These are phyloP conservation scores for Peromyscus californicus DNA, from an alignment of 2,113 vertebrate genomes.

Conservation along the genomic window DNA sequence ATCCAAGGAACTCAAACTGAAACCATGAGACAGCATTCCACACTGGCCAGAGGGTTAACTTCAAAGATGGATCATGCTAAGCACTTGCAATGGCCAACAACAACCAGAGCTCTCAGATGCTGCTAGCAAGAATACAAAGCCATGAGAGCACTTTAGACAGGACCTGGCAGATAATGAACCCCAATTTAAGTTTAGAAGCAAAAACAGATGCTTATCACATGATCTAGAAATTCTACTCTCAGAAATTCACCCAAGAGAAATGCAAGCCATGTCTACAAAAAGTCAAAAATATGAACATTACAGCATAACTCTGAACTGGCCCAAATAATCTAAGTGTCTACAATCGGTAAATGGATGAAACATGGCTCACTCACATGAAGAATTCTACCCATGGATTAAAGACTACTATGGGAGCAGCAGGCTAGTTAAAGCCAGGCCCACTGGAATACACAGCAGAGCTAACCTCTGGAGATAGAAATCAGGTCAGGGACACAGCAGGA, in stretches of 20 bases:
- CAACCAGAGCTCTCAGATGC: not conserved
- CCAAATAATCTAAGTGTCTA: constrained; percentile 30
- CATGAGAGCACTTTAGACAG: not conserved
- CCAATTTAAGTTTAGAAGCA: constrained; percentile 15
- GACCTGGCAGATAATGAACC: not conserved
- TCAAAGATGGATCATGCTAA: not conserved
- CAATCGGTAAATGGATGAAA: not conserved
- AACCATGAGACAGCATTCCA: not conserved
- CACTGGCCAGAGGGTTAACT: not conserved
- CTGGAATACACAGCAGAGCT: not conserved
- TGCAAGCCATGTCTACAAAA: constrained; percentile 46
- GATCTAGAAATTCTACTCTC: constrained; percentile 24
- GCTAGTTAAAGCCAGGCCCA: not conserved
- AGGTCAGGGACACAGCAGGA: not conserved
- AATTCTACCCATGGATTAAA: not conserved
- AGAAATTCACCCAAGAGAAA: constrained; percentile 27
- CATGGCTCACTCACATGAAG: not conserved
- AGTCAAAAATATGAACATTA: not conserved
- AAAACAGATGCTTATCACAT: constrained; percentile 13
- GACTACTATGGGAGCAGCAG: not conserved
- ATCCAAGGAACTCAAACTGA: constrained; percentile 36
- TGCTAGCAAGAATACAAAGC: not conserved
- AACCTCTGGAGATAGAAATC: not conserved
- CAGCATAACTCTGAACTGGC: not conserved
- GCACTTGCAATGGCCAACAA: not conserved